These are phyloP conservation scores for Oscheius sp. DNA, from an alignment of 2,888 invertebrate genomes.

Conservation along the genomic window DNA sequence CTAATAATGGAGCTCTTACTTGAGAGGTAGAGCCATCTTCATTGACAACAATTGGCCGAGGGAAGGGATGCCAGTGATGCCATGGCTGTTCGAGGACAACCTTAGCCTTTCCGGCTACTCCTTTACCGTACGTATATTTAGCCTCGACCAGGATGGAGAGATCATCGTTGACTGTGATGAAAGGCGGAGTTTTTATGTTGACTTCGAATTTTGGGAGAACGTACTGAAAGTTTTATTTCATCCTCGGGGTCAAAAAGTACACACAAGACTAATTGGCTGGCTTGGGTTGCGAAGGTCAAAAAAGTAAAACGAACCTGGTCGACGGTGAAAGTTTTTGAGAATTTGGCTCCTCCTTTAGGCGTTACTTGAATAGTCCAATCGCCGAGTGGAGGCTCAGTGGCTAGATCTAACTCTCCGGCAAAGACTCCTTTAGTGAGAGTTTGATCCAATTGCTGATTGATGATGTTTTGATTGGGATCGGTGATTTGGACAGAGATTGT, in stretches of 20 bases:
- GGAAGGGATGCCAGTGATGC: conserved; percentile 57
- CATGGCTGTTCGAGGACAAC: conserved; percentile 64
- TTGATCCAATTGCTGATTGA: conserved; percentile 45
- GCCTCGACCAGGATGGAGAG: conserved; percentile 83
- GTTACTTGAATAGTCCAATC: conserved; percentile 70
- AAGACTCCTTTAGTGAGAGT: conserved; percentile 60
- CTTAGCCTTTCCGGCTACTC: conserved; percentile 75
- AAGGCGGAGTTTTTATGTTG: conserved; percentile 82
- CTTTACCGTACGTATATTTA: conserved; percentile 79
- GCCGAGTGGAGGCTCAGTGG: conserved; percentile 71
- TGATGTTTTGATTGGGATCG: conserved; percentile 70
- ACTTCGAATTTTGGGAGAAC: conserved; percentile 93
- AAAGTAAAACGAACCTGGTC: conserved; percentile 76
- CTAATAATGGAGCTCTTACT: neutral
- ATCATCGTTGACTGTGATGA: conserved; percentile 83
- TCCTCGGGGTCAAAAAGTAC: too few species aligned
- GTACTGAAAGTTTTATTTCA: too few species aligned
- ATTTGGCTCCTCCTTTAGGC: conserved; percentile 56
- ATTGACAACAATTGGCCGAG: conserved; percentile 49
- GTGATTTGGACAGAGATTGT: conserved; percentile 78
- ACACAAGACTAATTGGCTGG: too few species aligned
- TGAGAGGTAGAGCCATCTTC: conserved; percentile 39
- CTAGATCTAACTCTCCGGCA: conserved; percentile 67
- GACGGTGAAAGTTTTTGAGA: conserved; percentile 79
- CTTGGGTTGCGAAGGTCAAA: neutral